Evolutionary conservation across 2,113 vertebrate species (phyloP).

Genomic region (Hassar affinis): DNA sequence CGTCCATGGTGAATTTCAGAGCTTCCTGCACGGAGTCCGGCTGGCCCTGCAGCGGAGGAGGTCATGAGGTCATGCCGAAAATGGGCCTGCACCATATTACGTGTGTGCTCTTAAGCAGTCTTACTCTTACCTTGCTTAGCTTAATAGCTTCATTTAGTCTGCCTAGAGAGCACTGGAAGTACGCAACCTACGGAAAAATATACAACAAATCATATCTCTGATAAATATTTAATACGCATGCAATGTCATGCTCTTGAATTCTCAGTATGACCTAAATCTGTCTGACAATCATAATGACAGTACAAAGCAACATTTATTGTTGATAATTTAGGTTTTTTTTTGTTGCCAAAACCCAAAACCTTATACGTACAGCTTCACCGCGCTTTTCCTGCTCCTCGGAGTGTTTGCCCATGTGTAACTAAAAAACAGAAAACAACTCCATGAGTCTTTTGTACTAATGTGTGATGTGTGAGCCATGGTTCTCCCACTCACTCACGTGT

Average conservation of each 20-base stretch:
- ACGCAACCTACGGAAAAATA: constrained; percentile 79
- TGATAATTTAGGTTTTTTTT: too few relatives aligned
- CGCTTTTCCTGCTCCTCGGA: constrained; percentile 85
- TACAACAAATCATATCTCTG: neutral
- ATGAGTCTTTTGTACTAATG: too few relatives aligned
- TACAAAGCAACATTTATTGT: neutral
- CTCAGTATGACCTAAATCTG: neutral
- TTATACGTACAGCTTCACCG: constrained; percentile 73
- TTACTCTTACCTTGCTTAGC: constrained; percentile 87
- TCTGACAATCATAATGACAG: neutral
- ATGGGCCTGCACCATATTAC: neutral
- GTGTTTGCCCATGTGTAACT: constrained; percentile 86
- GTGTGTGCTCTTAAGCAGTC: neutral
- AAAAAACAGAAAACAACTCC: neutral
- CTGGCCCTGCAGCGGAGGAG: constrained; percentile 76
- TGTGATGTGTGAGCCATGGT: neutral
- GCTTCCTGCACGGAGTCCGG: constrained; percentile 91
- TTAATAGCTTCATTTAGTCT: constrained; percentile 93
- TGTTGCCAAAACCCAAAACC: neutral
- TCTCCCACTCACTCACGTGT: constrained; percentile 83
- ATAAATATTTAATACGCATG: neutral
- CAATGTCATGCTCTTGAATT: neutral
- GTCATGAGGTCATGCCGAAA: too few relatives aligned
- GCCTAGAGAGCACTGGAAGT: constrained; percentile 91
- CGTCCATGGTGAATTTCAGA: constrained; percentile 90